Conservation (phyloP, 1,140 invertebrate species). For the Solen grandis region DNA sequence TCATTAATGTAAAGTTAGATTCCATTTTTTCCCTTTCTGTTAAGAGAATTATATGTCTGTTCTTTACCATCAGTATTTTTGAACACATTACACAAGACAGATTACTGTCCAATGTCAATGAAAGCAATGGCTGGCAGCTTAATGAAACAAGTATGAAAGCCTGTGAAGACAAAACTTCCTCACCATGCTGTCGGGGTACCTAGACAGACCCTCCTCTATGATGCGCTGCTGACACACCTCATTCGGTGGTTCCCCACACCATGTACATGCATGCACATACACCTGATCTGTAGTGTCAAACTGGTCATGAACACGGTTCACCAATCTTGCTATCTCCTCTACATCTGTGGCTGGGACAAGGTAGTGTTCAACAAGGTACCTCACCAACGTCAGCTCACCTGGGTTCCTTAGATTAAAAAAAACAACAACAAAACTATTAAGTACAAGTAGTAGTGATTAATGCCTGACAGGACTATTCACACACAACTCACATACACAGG, state of each 20-base stretch:
- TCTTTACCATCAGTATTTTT: too few relatives aligned
- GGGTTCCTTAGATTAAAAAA: conserved; percentile 9
- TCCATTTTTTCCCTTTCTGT: neutral
- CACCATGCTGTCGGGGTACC: conserved; percentile 27
- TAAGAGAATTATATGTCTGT: neutral
- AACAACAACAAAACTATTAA: too few relatives aligned
- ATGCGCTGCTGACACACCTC: conserved; percentile 22
- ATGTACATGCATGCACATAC: conserved; percentile 12
- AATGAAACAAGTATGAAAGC: neutral
- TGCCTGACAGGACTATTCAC: too few relatives aligned
- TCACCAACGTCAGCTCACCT: conserved; percentile 8
- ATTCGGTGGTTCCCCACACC: conserved; percentile 19
- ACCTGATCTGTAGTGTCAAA: neutral
- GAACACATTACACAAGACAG: too few relatives aligned
- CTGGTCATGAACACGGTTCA: conserved; percentile 7
- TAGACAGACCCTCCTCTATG: conserved; percentile 19
- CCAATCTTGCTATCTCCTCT: conserved; percentile 8
- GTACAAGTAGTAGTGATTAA: too few relatives aligned
- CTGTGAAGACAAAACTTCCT: neutral
- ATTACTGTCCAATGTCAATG: too few relatives aligned
- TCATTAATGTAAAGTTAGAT: neutral
- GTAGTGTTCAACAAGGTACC: neutral
- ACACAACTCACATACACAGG: too few relatives aligned
- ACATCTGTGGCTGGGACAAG: conserved; percentile 12
- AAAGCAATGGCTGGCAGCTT: neutral